These are phyloP conservation scores for Oenanthe melanoleuca DNA, from an alignment of 2,113 vertebrate species.

Conservation along the genomic window DNA sequence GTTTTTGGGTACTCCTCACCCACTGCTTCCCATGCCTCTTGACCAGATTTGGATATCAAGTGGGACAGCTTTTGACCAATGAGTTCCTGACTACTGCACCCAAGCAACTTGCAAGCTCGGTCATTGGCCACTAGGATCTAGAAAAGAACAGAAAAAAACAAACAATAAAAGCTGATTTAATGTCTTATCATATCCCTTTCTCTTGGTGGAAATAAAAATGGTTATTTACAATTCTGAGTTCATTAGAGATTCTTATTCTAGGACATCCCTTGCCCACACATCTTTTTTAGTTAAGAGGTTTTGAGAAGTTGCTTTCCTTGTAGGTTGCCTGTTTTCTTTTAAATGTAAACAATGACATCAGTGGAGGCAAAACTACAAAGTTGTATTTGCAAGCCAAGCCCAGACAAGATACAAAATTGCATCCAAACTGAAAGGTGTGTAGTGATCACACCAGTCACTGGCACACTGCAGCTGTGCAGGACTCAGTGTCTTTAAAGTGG, in stretches of 20 bases:
- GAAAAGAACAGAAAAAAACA: not conserved
- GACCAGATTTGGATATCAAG: slow-evolving; percentile 81
- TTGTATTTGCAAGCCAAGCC: not conserved
- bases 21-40: slow-evolving; percentile 76
- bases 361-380: not conserved
- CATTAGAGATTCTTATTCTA: not conserved
- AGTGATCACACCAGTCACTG: not conserved
- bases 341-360: not conserved
- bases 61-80: slow-evolving; percentile 81
- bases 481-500: not conserved
- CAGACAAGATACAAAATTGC: not conserved
- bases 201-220: not conserved
- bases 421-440: not conserved
- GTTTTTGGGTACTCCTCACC: slow-evolving; percentile 76
- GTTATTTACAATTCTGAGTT: not conserved
- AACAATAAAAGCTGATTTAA: not conserved
- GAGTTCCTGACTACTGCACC: slow-evolving; percentile 78
- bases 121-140: slow-evolving; percentile 90
- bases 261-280: not conserved
- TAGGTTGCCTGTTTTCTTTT: not conserved
- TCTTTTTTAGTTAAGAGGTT: not conserved
- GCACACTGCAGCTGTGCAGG: not conserved
- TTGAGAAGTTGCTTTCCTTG: not conserved
- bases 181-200: not conserved
- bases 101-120: slow-evolving; percentile 85